Base-by-base conservation (phyloP, 2,113 vertebrate genomes). In the Kobus ellipsiprymnus region DNA sequence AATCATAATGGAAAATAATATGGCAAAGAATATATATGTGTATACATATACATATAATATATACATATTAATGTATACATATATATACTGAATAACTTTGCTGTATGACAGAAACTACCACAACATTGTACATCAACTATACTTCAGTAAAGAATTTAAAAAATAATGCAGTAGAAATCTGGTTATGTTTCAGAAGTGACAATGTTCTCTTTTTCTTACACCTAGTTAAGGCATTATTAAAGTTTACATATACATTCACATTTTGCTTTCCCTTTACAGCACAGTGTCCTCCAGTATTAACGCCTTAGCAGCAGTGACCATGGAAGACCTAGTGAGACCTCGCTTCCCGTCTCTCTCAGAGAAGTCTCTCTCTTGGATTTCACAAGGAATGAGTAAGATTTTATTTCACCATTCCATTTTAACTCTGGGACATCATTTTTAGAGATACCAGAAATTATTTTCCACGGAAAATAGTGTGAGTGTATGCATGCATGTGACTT, bases 221-320 rank as follows among this genome's bases (percentile, higher is more conserved):
- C 27, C 25, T 19, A 6, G 13, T 46, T 62, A 86, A 55, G 88
- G 21, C 46, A 14, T 64, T 78, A 48, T 44, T 82, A 52, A 84
- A 64, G 33, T 57, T 60, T 78, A 95, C 12, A 25, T 80, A 21
- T 40, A 44, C 19, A 54, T 30, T 4, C 62, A n/a, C 81, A 21
- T 10, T 19, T 23, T 83, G 12, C 2, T 62, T 92, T 55, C 57
- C 29, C 77, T 23, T 60, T 93, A 12, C 96, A 99, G 99, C 98
- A 99, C 99, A 11, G 99, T 99, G 90, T 99, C 99, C 14, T 99
- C 99, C 98, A 99, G 99, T 95, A 99, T 99, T 93, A 99, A 99
- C 23, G 99, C 99, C 10, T 97, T 99, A 94, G 98, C 99, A 82
- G 98, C 99, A 44, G 99, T 99, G 16, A 99, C 99, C 0, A 98